These are phyloP conservation scores for Syrmaticus mikado DNA, from an alignment of 2,113 vertebrate species.

Conservation along the genomic window DNA sequence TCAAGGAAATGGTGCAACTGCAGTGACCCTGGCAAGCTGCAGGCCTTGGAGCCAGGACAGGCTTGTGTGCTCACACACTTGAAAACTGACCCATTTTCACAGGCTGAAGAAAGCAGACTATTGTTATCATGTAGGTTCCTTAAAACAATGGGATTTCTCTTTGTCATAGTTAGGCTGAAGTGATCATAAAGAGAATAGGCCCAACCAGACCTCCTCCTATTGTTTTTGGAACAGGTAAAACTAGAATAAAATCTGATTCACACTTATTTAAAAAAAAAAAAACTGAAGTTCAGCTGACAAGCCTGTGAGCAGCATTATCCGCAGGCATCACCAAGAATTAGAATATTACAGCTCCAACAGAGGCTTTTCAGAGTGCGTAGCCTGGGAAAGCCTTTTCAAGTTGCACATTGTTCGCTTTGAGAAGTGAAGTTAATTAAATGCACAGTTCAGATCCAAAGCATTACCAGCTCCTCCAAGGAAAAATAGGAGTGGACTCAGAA, in stretches of 20 bases:
- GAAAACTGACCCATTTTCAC: background rate
- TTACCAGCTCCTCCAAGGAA: background rate
- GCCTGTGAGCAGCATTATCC: background rate
- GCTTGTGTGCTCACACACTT: background rate
- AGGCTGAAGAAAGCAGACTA: background rate
- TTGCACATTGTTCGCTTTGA: background rate
- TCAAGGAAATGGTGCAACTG: background rate
- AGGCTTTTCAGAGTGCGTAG: background rate
- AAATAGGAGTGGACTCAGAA: slow-evolving; percentile 40
- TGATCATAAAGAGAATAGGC: background rate
- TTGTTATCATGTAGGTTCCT: background rate
- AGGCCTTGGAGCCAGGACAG: background rate
- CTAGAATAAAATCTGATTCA: background rate
- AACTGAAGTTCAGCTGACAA: background rate
- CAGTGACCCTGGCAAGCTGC: background rate
- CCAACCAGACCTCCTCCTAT: background rate
- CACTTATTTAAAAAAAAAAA: background rate
- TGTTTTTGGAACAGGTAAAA: background rate
- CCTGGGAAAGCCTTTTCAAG: background rate
- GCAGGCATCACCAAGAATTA: background rate
- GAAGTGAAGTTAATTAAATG: slow-evolving; percentile 39
- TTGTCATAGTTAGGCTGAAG: background rate
- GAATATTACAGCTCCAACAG: background rate
- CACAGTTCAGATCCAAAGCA: background rate
- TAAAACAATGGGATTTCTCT: background rate